These are phyloP conservation scores for Pseudolycoriella hygida DNA, from an alignment of 2,888 invertebrate species.

Conservation along the genomic window DNA sequence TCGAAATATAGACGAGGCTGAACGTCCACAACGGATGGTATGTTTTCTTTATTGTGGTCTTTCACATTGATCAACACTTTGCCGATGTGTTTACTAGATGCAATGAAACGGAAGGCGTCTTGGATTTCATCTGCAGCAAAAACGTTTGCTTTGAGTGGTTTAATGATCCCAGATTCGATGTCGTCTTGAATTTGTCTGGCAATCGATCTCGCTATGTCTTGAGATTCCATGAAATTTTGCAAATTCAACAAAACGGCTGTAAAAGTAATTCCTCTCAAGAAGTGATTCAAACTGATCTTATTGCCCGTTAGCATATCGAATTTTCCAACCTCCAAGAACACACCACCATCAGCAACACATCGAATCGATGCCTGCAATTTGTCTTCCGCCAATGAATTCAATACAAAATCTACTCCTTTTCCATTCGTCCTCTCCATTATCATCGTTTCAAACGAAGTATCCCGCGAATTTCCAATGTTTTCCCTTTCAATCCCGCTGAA, in stretches of 20 bases:
- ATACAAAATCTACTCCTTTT: constrained; percentile 73
- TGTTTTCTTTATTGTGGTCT: constrained; percentile 13
- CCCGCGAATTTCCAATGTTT: constrained; percentile 72
- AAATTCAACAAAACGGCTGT: constrained; percentile 53
- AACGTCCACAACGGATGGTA: constrained; percentile 19
- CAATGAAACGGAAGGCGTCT: constrained; percentile 47
- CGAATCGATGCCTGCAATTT: constrained; percentile 57
- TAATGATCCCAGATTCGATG: constrained; percentile 43
- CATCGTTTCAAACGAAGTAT: constrained; percentile 73
- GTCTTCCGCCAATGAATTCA: constrained; percentile 85
- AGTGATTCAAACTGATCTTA: constrained; percentile 28
- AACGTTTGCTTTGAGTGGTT: constrained; percentile 45
- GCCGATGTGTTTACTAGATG: constrained; percentile 61
- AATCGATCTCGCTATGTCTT: constrained; percentile 46
- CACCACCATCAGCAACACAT: constrained; percentile 40
- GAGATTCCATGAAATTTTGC: constrained; percentile 61
- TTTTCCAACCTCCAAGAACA: constrained; percentile 76
- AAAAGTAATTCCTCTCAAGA: no score
- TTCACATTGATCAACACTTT: constrained; percentile 37
- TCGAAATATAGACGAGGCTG: constrained; percentile 21
- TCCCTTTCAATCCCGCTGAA: constrained; percentile 37
- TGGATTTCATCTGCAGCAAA: constrained; percentile 50
- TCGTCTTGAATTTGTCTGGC: no score
- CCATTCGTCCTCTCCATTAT: constrained; percentile 65
- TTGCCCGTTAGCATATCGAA: constrained; percentile 51